These are phyloP conservation scores for Baccha elongata DNA, from an alignment of 2,888 invertebrate genomes.

Conservation along the genomic window DNA sequence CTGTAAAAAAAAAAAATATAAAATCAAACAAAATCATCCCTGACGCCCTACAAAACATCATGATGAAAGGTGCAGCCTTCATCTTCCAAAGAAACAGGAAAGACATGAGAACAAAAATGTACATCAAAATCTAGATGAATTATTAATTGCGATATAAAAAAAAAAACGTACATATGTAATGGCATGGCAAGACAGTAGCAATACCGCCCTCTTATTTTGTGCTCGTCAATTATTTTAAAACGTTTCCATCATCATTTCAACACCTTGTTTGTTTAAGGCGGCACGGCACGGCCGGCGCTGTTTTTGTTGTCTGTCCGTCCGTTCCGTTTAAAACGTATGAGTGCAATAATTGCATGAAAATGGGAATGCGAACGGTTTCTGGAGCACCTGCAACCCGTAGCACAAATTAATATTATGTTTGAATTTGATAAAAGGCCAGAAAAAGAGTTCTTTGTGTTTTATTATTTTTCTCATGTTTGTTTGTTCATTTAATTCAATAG, in stretches of 20 bases:
- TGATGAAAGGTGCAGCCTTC: conserved; percentile 33
- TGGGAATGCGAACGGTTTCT: conserved; percentile 31
- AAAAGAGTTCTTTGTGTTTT: conserved; percentile 10
- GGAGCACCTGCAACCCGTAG: conserved; percentile 50
- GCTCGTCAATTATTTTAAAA: conserved; percentile 70
- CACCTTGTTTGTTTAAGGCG: conserved; percentile 63
- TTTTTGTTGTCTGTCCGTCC: conserved; percentile 10
- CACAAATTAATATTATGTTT: background rate
- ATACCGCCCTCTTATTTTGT: conserved; percentile 40
- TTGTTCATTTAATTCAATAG: conserved; percentile 56
- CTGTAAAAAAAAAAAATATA: too few species aligned
- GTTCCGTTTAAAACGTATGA: conserved; percentile 28
- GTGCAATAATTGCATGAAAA: conserved; percentile 52
- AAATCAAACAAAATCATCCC: conserved; percentile 67
- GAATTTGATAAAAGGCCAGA: conserved; percentile 10
- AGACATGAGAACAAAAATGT: conserved; percentile 23
- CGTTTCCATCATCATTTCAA: conserved; percentile 70
- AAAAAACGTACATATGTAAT: conserved; percentile 18
- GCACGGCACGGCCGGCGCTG: too few species aligned
- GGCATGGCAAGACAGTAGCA: conserved; percentile 65
- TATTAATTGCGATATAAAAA: conserved; percentile 53
- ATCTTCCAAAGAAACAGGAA: background rate
- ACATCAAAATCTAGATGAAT: conserved; percentile 49
- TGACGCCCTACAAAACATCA: conserved; percentile 27
- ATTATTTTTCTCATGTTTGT: conserved; percentile 42